Evolutionary conservation across 2,113 vertebrate genomes (phyloP).

Genomic region (Archilochus colubris): DNA sequence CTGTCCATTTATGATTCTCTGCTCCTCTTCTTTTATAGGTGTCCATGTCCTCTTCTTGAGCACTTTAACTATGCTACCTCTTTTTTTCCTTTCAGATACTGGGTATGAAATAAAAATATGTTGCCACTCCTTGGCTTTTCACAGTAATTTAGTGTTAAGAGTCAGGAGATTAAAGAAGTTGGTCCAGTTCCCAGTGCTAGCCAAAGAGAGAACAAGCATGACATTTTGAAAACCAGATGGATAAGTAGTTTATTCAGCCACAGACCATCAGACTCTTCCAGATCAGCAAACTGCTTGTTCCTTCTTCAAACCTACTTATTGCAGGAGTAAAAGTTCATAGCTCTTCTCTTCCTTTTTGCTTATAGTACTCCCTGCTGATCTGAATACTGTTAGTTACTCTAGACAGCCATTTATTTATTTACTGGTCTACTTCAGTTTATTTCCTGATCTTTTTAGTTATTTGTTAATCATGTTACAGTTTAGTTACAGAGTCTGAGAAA

Average conservation of each 20-base stretch:
- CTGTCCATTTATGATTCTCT: neutral
- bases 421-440: neutral
- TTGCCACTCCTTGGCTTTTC: neutral
- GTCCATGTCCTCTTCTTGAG: neutral
- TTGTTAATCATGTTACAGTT: neutral
- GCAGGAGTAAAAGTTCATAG: neutral
- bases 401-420: neutral
- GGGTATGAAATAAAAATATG: neutral
- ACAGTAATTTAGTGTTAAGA: neutral
- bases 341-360: neutral
- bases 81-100: neutral
- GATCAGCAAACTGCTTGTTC: neutral
- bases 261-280: neutral
- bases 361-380: neutral
- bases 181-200: neutral
- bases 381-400: neutral
- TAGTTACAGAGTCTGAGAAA: neutral
- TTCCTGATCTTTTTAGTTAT: neutral
- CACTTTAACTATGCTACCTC: neutral
- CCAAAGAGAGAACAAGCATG: neutral
- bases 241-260: neutral
- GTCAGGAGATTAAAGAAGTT: neutral
- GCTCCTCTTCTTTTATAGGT: neutral
- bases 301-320: neutral
- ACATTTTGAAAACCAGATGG: neutral